Evolutionary conservation across 2,113 vertebrate genomes (phyloP).

Genomic region (Corydoras maculifer): DNA sequence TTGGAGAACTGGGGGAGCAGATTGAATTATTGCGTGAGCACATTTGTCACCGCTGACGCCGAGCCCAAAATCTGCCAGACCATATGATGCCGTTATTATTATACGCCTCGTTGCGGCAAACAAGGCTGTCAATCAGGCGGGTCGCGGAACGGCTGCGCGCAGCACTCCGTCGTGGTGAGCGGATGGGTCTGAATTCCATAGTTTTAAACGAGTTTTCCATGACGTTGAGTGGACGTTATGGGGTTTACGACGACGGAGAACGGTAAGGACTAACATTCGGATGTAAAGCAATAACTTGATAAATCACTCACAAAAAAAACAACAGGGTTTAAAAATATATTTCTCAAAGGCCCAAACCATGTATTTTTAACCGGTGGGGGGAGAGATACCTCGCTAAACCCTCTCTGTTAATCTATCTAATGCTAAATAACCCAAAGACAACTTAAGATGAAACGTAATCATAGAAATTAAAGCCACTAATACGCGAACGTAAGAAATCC

Average conservation of each 20-base stretch:
- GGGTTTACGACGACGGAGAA: no score
- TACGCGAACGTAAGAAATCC: constrained; percentile 31
- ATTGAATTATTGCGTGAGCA: constrained; percentile 77
- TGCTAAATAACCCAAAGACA: constrained; percentile 26
- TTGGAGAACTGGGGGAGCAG: constrained; percentile 76
- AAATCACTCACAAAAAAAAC: no score
- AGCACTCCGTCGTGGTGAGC: no score
- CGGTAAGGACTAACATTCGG: no score
- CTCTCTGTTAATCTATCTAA: background rate
- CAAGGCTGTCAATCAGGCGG: constrained; percentile 60
- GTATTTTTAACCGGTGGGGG: background rate
- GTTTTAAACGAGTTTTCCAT: no score
- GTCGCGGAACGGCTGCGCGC: constrained; percentile 44
- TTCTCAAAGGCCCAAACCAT: background rate
- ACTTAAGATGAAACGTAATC: constrained; percentile 36
- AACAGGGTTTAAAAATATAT: background rate
- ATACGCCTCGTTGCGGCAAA: constrained; percentile 69
- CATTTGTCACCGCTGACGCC: constrained; percentile 74
- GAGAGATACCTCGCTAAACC: background rate
- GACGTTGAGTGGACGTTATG: no score
- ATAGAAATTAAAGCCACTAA: constrained; percentile 23
- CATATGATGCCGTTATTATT: constrained; percentile 77
- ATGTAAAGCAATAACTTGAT: no score
- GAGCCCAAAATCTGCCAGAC: constrained; percentile 77
- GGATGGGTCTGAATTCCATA: no score